These are phyloP conservation scores for Pantherophis vulpinus DNA, from an alignment of 2,797 vertebrate genomes.

Conservation along the genomic window DNA sequence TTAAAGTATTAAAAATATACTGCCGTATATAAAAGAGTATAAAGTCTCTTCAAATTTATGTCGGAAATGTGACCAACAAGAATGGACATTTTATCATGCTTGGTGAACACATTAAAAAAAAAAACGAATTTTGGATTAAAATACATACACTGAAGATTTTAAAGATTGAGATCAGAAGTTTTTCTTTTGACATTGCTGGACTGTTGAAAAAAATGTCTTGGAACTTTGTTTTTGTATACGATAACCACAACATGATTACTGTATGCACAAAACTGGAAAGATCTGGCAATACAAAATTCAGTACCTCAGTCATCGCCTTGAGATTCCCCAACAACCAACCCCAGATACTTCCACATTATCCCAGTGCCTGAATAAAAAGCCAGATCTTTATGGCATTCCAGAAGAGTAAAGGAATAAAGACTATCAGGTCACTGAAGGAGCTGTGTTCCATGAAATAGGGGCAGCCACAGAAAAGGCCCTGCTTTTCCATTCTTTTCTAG, in stretches of 20 bases:
- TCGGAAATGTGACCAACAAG: background rate
- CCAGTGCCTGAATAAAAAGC: background rate
- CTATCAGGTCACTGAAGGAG: background rate
- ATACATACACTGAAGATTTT: background rate
- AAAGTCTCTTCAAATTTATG: background rate
- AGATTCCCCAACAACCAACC: background rate
- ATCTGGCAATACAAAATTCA: background rate
- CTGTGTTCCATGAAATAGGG: background rate
- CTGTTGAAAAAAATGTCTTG: background rate
- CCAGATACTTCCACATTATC: background rate
- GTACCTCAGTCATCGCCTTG: background rate
- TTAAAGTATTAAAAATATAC: background rate
- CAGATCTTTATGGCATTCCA: background rate
- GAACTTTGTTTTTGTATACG: background rate
- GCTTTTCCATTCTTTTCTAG: background rate
- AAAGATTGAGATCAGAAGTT: background rate
- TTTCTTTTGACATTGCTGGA: background rate
- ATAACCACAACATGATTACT: background rate
- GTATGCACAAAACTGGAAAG: background rate
- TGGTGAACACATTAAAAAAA: background rate
- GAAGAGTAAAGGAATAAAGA: background rate
- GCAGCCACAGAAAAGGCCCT: background rate
- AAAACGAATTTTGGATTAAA: background rate
- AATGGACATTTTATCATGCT: background rate
- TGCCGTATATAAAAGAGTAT: background rate